These are phyloP conservation scores for Irena cyanogastra DNA, from an alignment of 2,113 vertebrate genomes.

Conservation along the genomic window DNA sequence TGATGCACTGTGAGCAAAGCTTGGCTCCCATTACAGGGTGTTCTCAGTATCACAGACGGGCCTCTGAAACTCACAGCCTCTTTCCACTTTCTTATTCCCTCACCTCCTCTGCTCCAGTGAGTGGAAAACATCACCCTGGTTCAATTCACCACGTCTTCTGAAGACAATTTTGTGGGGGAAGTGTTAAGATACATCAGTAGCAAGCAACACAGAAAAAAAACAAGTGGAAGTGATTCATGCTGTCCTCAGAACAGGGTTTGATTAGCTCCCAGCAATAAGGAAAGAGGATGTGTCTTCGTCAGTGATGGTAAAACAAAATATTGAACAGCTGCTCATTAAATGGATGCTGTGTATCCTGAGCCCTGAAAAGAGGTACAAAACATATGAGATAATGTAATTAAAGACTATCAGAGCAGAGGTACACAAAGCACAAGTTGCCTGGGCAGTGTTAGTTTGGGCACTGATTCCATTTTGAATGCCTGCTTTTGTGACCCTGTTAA, in stretches of 20 bases:
- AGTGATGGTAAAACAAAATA: not conserved
- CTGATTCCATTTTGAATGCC: not conserved
- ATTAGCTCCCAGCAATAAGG: not conserved
- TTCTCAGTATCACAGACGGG: accelerated
- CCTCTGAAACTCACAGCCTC: not conserved
- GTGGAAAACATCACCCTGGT: not conserved
- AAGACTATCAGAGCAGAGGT: not conserved
- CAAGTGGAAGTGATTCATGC: not conserved
- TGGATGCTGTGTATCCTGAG: not conserved
- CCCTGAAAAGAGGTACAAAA: not conserved
- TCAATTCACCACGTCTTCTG: not conserved
- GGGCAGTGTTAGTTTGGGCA: not conserved
- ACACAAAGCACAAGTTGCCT: not conserved
- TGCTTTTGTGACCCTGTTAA: not conserved
- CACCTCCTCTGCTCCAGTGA: not conserved
- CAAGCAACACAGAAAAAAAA: not conserved
- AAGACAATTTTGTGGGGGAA: not conserved
- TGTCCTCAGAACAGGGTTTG: not conserved
- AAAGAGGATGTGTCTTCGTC: not conserved
- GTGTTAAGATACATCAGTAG: not conserved
- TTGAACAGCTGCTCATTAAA: conserved; percentile 26
- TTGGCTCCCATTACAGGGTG: not conserved
- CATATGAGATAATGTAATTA: not conserved
- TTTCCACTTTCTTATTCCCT: not conserved
- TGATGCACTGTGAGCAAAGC: not conserved